Base-by-base conservation (phyloP, 1,140 invertebrate genomes). In the Apolygus lucorum region DNA sequence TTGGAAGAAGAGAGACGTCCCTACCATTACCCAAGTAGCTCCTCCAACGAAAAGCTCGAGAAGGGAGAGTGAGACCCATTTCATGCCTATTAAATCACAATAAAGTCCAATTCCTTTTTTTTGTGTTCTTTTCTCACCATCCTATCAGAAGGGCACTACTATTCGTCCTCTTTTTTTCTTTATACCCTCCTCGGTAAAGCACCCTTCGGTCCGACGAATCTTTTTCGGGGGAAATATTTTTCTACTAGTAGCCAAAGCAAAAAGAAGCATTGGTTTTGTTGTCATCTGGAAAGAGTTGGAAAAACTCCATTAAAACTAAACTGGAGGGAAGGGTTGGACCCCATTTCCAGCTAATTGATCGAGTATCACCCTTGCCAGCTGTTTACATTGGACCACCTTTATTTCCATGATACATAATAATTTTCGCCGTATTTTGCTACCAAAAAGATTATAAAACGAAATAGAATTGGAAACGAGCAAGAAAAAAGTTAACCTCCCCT, bases 341-440 rank as follows among this genome's bases (percentile, higher is more conserved):
- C 54, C 54, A 59, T 59, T 59, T 22, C 22, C 22, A 11, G 54
- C 63, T 73, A 69, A 42, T 70, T 68, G 73, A 73, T 70, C 69
- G 71, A 22, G 54, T 59, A 14, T 59, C 22, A 59, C 22, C 54
- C 22, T 49, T 49, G 11, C 8, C 22, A 22, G 22, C 22, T 59
- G 54, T 59, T 59, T 59, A 11, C 54, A 8, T 14, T 14, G n/a
- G n/a, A n/a, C n/a, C n/a, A n/a, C n/a, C n/a, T n/a, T n/a, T n/a
- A n/a, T n/a, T n/a, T n/a, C n/a, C n/a, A n/a, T n/a, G n/a, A n/a
- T n/a, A n/a, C n/a, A n/a, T n/a, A n/a, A n/a, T n/a, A n/a, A n/a
- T n/a, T n/a, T n/a, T n/a, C n/a, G n/a, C n/a, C n/a, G n/a, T n/a
- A n/a, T n/a, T n/a, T n/a, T n/a, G n/a, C n/a, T n/a, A n/a, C n/a